These are phyloP conservation scores for Stratiomys singularior DNA, from an alignment of 2,888 invertebrate genomes.

Conservation along the genomic window DNA sequence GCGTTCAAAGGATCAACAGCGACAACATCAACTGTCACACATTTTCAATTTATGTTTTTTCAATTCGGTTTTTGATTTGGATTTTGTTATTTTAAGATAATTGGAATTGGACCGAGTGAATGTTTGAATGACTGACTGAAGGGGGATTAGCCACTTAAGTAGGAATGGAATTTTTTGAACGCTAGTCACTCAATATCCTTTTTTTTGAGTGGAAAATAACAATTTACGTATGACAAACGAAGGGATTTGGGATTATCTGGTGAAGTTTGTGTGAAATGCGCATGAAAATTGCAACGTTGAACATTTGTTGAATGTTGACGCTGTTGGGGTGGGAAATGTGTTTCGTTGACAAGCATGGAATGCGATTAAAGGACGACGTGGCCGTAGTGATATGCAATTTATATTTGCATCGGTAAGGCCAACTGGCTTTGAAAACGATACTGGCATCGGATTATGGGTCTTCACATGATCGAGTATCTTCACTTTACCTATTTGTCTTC, in stretches of 20 bases:
- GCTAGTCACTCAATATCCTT: conserved; percentile 24
- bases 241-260: not conserved
- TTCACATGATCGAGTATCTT: no score
- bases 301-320: not conserved
- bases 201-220: not conserved
- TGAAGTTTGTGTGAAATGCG: not conserved
- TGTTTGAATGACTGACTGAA: conserved; percentile 5
- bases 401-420: no score
- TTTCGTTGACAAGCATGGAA: not conserved
- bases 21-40: not conserved
- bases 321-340: not conserved
- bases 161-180: conserved; percentile 38
- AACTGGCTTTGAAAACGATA: no score
- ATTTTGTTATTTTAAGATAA: conserved; percentile 44
- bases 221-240: conserved; percentile 18
- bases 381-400: no score
- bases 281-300: not conserved
- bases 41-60: no score
- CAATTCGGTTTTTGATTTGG: conserved; percentile 13
- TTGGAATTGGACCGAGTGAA: conserved; percentile 32
- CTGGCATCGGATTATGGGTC: no score
- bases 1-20: conserved; percentile 13
- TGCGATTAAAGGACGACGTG: no score
- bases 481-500: no score
- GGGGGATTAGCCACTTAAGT: conserved; percentile 39